These are phyloP conservation scores for Sinotaia quadrata DNA, from an alignment of 2,888 invertebrate species.

Conservation along the genomic window DNA sequence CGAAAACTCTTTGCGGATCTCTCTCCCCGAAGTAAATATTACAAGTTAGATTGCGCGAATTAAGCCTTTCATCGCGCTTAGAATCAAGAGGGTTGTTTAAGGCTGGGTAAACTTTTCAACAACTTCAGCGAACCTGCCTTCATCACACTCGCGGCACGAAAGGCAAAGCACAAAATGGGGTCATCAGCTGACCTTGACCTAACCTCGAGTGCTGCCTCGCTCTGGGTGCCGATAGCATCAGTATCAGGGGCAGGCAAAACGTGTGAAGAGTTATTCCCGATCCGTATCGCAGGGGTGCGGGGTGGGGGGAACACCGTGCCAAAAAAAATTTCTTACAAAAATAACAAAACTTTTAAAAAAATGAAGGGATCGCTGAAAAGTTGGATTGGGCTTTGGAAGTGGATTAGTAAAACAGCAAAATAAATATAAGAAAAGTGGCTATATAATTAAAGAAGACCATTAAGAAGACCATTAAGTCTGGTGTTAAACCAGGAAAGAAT, in stretches of 20 bases:
- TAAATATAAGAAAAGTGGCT: not conserved
- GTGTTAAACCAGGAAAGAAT: too few relatives aligned
- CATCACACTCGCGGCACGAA: not conserved
- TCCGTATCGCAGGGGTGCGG: conserved; percentile 1
- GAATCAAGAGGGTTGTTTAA: not conserved
- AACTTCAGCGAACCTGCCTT: not conserved
- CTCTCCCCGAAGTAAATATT: too few relatives aligned
- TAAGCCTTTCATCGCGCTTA: not conserved
- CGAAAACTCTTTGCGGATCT: too few relatives aligned
- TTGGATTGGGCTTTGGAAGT: not conserved
- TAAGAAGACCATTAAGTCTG: too few relatives aligned
- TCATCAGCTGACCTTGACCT: not conserved
- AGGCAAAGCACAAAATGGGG: not conserved
- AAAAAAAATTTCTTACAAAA: too few relatives aligned
- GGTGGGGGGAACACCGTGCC: too few relatives aligned
- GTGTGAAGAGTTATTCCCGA: not conserved
- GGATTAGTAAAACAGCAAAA: not conserved
- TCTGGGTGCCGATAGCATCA: not conserved
- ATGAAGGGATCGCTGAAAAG: not conserved
- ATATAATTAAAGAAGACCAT: too few relatives aligned
- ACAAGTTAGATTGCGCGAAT: not conserved
- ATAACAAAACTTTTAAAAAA: not conserved
- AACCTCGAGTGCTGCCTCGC: not conserved
- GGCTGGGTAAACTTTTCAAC: not conserved
- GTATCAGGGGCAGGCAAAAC: not conserved